Base-by-base conservation (phyloP, 2,797 vertebrate species). In the Lindbergichthys nudifrons region DNA sequence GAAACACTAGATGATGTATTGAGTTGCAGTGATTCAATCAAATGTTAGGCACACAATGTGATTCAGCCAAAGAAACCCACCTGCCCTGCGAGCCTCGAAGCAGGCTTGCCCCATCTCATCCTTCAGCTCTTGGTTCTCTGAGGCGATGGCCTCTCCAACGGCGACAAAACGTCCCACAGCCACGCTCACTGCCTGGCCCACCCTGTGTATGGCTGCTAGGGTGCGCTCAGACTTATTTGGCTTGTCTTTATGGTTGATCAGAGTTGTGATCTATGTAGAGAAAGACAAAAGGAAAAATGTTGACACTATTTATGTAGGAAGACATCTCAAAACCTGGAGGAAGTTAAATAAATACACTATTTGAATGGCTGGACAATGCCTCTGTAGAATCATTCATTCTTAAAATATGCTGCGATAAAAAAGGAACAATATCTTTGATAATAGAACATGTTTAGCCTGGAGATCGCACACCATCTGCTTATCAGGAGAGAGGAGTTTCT, bases 191-290 rank as follows among this genome's bases (percentile, higher is more conserved):
- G 98, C 96, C 90, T 99, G 98, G 54, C 98, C 98, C 77, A 99
- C 97, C 80, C 95, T 90, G 88, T 99, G 97, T 87, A 99, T 96
- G 70, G 97, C 97, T 81, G 95, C 95, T 82, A 96, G 93, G 58
- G 98, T 98, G 90, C 96, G 97, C 92, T 99, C 97, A 0, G 97
- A 98, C 88, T 97, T 96, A 93, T 97, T 98, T 77, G 96, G 96
- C 91, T 97, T 97, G 90, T 99, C 97, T 92, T 99, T 99, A 76
- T 99, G 97, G 91, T 99, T 99, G 90, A 99, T 98, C 82, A 99
- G 96, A 10, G 97, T 99, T 60, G 98, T 99, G 86, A 99, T 99
- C 98, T 99, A n/a, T 16, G n/a, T 1, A 59, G 26, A 65, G n/a
- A 46, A 41, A 63, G 16, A 12, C 50, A 26, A 43, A 57, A 30